Percentiles rank a stretch among this genome's conserved stretches.
These are phyloP conservation scores for Struthio camelus DNA, from an alignment of 2,113 vertebrate species.

Conservation along the genomic window DNA sequence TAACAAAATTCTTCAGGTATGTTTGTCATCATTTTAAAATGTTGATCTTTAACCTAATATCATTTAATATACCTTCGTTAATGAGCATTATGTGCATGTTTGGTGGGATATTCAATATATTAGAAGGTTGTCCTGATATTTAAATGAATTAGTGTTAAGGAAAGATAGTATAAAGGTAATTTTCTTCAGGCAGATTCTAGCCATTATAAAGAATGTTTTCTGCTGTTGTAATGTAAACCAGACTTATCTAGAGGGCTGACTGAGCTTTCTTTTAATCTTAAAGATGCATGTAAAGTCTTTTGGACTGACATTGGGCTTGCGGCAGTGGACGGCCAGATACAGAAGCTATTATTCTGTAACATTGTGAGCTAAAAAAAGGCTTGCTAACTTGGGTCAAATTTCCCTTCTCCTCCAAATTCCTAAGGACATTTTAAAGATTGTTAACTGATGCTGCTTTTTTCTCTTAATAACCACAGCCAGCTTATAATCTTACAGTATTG, in stretches of 20 bases:
- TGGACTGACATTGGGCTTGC: background rate
- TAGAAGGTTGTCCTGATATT: background rate
- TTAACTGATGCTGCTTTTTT: background rate
- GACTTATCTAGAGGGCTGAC: background rate
- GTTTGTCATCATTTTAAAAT: conserved; percentile 40
- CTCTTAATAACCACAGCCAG: background rate
- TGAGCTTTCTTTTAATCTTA: background rate
- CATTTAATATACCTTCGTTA: background rate
- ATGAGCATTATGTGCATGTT: background rate
- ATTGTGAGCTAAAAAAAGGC: background rate
- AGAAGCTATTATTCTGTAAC: background rate
- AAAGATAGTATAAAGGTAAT: background rate
- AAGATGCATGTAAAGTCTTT: background rate
- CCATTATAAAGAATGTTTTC: background rate
- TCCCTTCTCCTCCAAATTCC: accelerated
- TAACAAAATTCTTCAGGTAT: conserved; percentile 89
- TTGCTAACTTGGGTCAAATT: background rate
- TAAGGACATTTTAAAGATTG: background rate
- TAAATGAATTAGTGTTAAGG: background rate
- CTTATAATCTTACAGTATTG: background rate
- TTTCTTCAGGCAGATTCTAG: background rate
- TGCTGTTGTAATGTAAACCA: background rate
- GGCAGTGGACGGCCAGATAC: background rate
- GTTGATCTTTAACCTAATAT: background rate
- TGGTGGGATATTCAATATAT: background rate